Percentiles rank a stretch among this genome's conserved stretches.
Conservation (phyloP, 92 coral and sea anemone genomes). For the Plumapathes pennacea region DNA sequence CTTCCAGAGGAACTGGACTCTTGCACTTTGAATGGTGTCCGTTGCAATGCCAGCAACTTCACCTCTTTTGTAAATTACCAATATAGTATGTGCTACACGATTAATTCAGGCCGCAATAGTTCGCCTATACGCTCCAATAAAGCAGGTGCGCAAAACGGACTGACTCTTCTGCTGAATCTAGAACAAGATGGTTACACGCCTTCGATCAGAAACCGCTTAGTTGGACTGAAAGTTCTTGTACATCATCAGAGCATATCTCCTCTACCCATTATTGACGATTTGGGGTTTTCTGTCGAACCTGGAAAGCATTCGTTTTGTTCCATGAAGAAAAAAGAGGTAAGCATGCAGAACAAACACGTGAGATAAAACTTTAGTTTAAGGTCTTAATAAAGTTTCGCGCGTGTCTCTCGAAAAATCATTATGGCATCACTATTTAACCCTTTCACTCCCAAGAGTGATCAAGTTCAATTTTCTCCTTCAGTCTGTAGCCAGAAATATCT, state of each 20-base stretch:
- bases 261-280: no score
- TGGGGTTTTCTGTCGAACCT: no score
- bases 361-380: no score
- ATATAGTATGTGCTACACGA: constrained; percentile 21
- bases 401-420: no score
- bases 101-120: constrained; percentile 22
- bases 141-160: constrained; percentile 6
- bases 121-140: constrained; percentile 6
- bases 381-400: no score
- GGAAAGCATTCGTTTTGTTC: no score
- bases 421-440: no score
- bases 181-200: constrained; percentile 29
- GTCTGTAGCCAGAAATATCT: no score
- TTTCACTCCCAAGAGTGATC: no score
- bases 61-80: not conserved
- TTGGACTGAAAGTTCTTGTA: constrained; percentile 30
- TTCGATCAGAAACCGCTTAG: constrained; percentile 2
- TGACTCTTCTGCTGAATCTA: constrained; percentile 26
- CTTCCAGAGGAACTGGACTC: constrained; percentile 3
- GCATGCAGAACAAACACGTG: no score
- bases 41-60: constrained; percentile 19
- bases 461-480: no score
- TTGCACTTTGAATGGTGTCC: not conserved
- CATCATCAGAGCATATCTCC: constrained; percentile 41
- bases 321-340: no score